phyloP scores from a whole-genome alignment of 2,113 vertebrate genomes.

The Helogale parvula region DNA sequence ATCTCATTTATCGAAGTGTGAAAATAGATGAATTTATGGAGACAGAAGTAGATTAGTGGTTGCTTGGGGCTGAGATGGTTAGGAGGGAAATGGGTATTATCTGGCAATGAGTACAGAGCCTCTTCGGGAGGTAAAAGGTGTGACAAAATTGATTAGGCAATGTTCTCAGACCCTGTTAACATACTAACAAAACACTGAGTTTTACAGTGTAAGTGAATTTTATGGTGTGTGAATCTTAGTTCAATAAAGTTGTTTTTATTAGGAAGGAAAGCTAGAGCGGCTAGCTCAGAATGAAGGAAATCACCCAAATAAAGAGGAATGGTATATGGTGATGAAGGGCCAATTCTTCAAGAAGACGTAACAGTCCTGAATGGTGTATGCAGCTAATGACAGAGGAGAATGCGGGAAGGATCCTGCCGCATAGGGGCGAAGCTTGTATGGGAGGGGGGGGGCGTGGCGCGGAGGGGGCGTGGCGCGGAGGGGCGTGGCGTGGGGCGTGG shows the following conservation, averaged over 20 bases:
- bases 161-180: background rate
- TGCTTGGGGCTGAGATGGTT: background rate
- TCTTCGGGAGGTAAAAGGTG: background rate
- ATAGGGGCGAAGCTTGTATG: rapidly evolving
- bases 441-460: background rate
- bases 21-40: background rate
- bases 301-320: background rate
- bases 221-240: too few species aligned
- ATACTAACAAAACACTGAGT: background rate
- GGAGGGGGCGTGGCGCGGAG: background rate
- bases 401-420: too few species aligned
- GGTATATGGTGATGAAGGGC: background rate
- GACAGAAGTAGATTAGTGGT: background rate
- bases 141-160: background rate
- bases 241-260: background rate
- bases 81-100: background rate
- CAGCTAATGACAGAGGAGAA: background rate
- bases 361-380: background rate
- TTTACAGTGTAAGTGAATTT: background rate
- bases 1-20: background rate
- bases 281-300: background rate
- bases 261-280: background rate
- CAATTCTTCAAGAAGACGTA: background rate
- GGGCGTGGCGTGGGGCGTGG: background rate
- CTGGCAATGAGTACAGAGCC: background rate